Evolutionary conservation across 1,140 invertebrate species (phyloP).

Genomic region (Drosophila punjabiensis): DNA sequence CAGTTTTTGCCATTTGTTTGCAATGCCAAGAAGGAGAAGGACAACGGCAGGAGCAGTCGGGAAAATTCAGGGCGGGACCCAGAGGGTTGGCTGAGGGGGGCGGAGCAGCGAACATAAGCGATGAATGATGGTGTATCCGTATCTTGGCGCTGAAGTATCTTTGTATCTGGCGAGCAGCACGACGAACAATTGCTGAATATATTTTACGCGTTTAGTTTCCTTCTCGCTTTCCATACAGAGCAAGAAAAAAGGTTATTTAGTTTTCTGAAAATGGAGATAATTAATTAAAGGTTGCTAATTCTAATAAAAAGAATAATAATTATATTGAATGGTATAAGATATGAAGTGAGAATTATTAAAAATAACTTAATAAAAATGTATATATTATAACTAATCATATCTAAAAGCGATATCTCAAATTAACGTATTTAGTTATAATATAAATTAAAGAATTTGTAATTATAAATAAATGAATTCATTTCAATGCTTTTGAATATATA

Average conservation of each 20-base stretch:
- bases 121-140: constrained; percentile 83
- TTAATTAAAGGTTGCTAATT: neutral
- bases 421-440: no score
- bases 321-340: no score
- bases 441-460: neutral
- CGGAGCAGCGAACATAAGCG: constrained; percentile 65
- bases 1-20: constrained; percentile 82
- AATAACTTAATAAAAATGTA: no score
- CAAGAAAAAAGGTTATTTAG: neutral
- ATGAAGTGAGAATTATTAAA: neutral
- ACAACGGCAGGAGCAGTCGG: constrained; percentile 31
- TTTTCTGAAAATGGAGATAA: neutral
- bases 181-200: constrained; percentile 75
- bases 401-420: no score
- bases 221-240: constrained; percentile 22
- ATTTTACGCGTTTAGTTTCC: constrained; percentile 78
- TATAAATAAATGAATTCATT: neutral
- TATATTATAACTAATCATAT: no score
- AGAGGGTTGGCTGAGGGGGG: constrained; percentile 1
- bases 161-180: constrained; percentile 59
- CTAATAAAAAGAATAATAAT: neutral
- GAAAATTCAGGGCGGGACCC: constrained; percentile 31
- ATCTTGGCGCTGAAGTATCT: constrained; percentile 80
- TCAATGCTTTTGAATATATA: neutral
- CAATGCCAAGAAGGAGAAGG: constrained; percentile 58